Conservation (phyloP, 2,888 invertebrate genomes). For the Sycophila texana region DNA sequence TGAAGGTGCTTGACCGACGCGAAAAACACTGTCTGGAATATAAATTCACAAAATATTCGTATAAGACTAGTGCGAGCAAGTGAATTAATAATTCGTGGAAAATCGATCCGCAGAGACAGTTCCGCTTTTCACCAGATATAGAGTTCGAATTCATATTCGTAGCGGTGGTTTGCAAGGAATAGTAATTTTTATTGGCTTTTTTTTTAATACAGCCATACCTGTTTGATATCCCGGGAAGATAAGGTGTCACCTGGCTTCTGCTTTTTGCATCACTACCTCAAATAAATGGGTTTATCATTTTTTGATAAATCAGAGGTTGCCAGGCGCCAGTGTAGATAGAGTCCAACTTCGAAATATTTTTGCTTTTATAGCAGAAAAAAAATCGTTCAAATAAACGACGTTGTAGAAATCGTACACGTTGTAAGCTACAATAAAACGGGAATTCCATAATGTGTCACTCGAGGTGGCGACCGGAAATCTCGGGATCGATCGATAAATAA, state of each 20-base stretch:
- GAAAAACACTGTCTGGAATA: constrained; percentile 8
- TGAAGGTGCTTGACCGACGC: constrained; percentile 36
- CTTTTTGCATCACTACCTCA: constrained; percentile 18
- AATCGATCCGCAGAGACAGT: constrained; percentile 7
- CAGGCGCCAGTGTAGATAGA: not conserved
- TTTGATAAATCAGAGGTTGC: constrained; percentile 41
- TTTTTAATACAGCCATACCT: too few relatives aligned
- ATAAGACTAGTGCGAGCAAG: not conserved
- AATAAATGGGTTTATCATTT: constrained; percentile 30
- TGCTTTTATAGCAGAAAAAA: not conserved
- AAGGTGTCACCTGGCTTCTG: constrained; percentile 44
- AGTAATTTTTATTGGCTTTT: too few relatives aligned
- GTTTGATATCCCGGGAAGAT: not conserved
- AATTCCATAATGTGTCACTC: too few relatives aligned
- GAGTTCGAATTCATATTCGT: too few relatives aligned
- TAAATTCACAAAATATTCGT: not conserved
- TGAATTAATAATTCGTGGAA: constrained; percentile 14
- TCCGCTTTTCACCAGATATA: too few relatives aligned
- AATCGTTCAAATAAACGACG: not conserved
- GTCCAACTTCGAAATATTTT: not conserved
- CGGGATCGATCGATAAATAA: constrained; percentile 35
- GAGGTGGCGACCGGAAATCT: not conserved
- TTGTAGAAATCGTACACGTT: not conserved
- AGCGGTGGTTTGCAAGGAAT: too few relatives aligned
- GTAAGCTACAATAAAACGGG: too few relatives aligned